A percentile compares a stretch with the other conserved stretches of the same genome.
Conservation (phyloP, 2,888 invertebrate genomes). For the Isotomurus palustris region DNA sequence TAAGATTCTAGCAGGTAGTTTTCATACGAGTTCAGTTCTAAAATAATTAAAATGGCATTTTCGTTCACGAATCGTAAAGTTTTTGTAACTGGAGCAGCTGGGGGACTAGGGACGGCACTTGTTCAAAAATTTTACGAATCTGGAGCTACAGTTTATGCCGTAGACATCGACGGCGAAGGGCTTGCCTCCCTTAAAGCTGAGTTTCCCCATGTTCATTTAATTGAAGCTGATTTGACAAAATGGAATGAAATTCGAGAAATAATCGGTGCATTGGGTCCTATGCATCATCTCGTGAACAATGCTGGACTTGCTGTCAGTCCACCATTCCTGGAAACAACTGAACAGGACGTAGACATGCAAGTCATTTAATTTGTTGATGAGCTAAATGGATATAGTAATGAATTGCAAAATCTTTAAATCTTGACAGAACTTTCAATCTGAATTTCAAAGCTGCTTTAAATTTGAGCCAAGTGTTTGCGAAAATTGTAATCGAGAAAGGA, state of each 20-base stretch:
- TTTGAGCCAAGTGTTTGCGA: conserved; percentile 14
- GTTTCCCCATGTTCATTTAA: background rate
- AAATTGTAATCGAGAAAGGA: conserved; percentile 14
- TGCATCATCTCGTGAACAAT: conserved; percentile 3
- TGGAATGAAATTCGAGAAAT: background rate
- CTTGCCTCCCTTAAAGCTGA: background rate
- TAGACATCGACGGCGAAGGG: conserved; percentile 1
- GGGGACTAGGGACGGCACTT: conserved; percentile 1
- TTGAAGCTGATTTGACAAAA: background rate
- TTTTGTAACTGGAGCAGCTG: no score
- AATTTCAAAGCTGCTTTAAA: conserved; percentile 20
- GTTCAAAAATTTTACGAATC: conserved; percentile 5
- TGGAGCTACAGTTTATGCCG: background rate
- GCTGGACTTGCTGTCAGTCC: conserved; percentile 27
- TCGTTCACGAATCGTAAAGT: no score
- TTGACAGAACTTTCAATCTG: conserved; percentile 15
- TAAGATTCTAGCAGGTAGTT: no score
- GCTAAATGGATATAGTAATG: no score
- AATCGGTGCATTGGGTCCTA: background rate
- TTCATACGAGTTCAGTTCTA: no score
- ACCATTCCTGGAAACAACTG: no score
- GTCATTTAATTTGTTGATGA: no score
- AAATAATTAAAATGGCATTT: no score
- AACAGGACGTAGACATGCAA: no score
- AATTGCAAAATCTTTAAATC: no score